Evolutionary conservation across 2,113 vertebrate species (phyloP).

Genomic region (Gambusia holbrooki): DNA sequence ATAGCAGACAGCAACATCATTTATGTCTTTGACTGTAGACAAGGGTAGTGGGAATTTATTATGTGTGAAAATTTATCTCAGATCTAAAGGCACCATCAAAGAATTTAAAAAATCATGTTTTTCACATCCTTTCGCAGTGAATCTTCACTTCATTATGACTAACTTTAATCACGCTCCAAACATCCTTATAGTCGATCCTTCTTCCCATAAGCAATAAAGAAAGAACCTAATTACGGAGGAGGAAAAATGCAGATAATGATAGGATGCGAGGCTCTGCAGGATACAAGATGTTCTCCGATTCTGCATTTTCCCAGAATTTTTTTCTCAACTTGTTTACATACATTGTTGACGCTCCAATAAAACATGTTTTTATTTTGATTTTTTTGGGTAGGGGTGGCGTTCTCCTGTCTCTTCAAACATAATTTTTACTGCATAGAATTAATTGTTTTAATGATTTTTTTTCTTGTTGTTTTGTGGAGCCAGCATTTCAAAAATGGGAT

Average conservation of each 20-base stretch:
- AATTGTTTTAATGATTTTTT: constrained; percentile 31
- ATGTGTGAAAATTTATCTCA: constrained; percentile 62
- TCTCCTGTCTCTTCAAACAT: constrained; percentile 48
- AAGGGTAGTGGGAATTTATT: constrained; percentile 52
- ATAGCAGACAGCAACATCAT: constrained; percentile 9
- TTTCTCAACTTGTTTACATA: constrained; percentile 75
- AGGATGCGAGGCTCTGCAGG: constrained; percentile 73
- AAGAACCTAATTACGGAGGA: constrained; percentile 73
- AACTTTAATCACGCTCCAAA: constrained; percentile 77
- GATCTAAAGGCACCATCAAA: constrained; percentile 60
- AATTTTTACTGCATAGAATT: constrained; percentile 55
- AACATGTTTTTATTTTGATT: constrained; percentile 50
- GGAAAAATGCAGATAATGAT: constrained; percentile 81
- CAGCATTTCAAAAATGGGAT: constrained; percentile 57
- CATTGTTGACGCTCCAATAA: constrained; percentile 65
- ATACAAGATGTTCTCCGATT: constrained; percentile 73
- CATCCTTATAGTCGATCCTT: constrained; percentile 67
- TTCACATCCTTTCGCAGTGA: constrained; percentile 50
- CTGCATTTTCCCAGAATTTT: constrained; percentile 68
- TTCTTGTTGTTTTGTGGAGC: constrained; percentile 25
- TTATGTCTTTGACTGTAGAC: constrained; percentile 30
- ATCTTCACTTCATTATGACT: constrained; percentile 66
- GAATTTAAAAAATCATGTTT: constrained; percentile 49
- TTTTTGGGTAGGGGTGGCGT: constrained; percentile 11
- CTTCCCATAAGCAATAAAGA: constrained; percentile 80